Percentiles rank a stretch among this genome's conserved stretches.
Evolutionary conservation across 2,113 vertebrate species (phyloP).

Genomic region (Strix uralensis): DNA sequence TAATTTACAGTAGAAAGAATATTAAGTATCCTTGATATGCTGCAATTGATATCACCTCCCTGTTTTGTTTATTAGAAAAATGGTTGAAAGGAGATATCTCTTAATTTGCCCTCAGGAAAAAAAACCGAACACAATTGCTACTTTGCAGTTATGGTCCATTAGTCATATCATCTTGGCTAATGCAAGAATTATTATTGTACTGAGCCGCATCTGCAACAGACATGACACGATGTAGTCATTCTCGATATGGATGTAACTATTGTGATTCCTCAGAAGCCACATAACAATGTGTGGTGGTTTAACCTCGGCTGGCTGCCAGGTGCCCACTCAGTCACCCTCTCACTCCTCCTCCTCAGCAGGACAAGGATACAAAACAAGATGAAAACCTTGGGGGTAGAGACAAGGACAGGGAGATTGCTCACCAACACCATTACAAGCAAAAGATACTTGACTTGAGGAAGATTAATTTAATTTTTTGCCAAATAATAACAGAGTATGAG

Average conservation of each 20-base stretch:
- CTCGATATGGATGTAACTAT: background rate
- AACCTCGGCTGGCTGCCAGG: background rate
- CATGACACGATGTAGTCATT: background rate
- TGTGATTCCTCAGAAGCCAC: background rate
- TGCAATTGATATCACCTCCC: background rate
- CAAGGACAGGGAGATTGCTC: background rate
- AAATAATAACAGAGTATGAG: background rate
- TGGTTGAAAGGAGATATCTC: background rate
- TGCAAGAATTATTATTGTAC: background rate
- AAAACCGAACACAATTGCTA: background rate
- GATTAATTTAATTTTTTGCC: background rate
- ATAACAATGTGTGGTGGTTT: background rate
- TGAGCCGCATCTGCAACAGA: background rate
- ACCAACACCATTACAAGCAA: fast-evolving
- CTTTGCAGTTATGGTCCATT: background rate
- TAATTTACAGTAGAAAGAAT: conserved; percentile 17
- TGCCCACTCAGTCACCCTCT: background rate
- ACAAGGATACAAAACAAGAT: background rate
- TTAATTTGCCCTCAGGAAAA: background rate
- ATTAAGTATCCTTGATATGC: background rate
- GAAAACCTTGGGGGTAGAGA: fast-evolving
- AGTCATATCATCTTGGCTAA: background rate
- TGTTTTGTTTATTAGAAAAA: conserved; percentile 6
- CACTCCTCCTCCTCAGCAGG: background rate
- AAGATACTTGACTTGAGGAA: background rate